These are phyloP conservation scores for Dugesia japonica DNA, from an alignment of 2,888 invertebrate species.

Conservation along the genomic window DNA sequence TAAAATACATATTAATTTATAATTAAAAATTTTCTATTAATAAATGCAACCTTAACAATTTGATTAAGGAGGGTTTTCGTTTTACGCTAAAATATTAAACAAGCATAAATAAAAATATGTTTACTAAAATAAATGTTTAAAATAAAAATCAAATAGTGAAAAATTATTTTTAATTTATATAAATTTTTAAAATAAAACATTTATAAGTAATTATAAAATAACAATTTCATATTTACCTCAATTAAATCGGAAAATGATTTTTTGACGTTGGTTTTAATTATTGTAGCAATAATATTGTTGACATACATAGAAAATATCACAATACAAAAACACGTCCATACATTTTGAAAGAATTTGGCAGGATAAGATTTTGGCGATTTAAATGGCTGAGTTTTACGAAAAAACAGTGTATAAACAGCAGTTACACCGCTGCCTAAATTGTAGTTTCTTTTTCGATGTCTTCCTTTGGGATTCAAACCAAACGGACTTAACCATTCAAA, in stretches of 20 bases:
- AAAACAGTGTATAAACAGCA: neutral
- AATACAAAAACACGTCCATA: slow-evolving; percentile 23
- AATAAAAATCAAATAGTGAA: too few relatives aligned
- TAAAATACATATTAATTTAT: too few relatives aligned
- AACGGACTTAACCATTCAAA: slow-evolving; percentile 29
- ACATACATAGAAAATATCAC: neutral
- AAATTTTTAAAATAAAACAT: too few relatives aligned
- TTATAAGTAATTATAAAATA: neutral
- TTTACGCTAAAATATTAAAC: too few relatives aligned
- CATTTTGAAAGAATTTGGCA: slow-evolving; percentile 25
- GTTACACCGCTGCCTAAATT: slow-evolving; percentile 12
- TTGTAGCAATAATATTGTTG: neutral
- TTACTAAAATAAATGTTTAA: too few relatives aligned
- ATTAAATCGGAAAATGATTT: slow-evolving; percentile 7
- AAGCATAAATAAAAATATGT: too few relatives aligned
- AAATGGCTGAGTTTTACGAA: neutral
- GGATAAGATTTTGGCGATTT: slow-evolving; percentile 28
- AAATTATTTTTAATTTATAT: too few relatives aligned
- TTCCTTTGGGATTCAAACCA: slow-evolving; percentile 25
- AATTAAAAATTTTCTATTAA: too few relatives aligned
- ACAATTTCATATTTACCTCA: neutral
- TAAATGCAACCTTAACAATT: too few relatives aligned
- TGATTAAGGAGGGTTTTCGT: too few relatives aligned
- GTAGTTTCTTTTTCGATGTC: slow-evolving; percentile 3
- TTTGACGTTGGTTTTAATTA: neutral